Conservation (phyloP, 92 coral and sea anemone genomes). For the Virgularia gustaviana region DNA sequence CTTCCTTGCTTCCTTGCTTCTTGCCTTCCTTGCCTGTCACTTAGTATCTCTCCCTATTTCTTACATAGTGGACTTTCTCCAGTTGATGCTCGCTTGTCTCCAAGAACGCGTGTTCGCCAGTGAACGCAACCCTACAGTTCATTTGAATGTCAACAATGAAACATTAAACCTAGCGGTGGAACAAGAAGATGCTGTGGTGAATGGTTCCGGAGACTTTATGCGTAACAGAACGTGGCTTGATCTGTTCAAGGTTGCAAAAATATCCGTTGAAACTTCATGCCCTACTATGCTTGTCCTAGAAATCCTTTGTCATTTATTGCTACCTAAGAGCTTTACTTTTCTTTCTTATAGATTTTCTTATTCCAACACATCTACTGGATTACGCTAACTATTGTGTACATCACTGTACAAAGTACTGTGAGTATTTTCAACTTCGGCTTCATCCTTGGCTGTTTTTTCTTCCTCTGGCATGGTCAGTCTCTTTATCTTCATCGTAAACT, state of each 20-base stretch:
- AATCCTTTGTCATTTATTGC: neutral
- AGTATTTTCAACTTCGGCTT: slow-evolving; percentile 98
- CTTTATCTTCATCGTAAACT: slow-evolving; percentile 81
- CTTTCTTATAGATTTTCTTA: slow-evolving; percentile 56
- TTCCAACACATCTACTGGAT: slow-evolving; percentile 99
- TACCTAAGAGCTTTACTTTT: no score
- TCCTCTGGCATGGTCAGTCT: slow-evolving; percentile 98
- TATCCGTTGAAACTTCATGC: neutral
- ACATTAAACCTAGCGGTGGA: slow-evolving; percentile 14
- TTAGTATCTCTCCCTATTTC: neutral
- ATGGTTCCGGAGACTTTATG: slow-evolving; percentile 81
- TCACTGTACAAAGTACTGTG: slow-evolving; percentile 94
- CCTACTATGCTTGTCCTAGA: neutral
- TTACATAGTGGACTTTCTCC: slow-evolving; percentile 82
- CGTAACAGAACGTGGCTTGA: slow-evolving; percentile 96
- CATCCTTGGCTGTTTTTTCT: slow-evolving; percentile 91
- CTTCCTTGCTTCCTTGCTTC: neutral
- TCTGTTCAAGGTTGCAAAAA: slow-evolving; percentile 68
- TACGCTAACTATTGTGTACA: slow-evolving; percentile 90
- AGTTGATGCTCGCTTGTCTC: slow-evolving; percentile 88
- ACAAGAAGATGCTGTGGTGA: slow-evolving; percentile 57
- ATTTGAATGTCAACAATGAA: slow-evolving; percentile 34
- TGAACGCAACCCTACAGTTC: slow-evolving; percentile 61
- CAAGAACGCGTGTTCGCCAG: slow-evolving; percentile 84
- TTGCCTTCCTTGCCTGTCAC: neutral